Base-by-base conservation (phyloP, 1,140 invertebrate species). In the Eueides isabella region DNA sequence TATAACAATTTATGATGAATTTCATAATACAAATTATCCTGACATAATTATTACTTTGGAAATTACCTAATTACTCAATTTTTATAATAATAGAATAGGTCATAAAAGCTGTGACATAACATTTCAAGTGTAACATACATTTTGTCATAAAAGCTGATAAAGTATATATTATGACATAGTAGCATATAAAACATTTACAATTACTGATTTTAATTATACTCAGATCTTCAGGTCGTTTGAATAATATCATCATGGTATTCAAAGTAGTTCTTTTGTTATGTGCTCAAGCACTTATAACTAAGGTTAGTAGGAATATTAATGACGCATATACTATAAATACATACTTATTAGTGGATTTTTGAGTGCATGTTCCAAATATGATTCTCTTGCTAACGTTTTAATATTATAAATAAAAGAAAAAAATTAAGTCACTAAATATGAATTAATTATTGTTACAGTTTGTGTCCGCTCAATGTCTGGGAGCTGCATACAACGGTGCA, bases 381-480 rank as follows among this genome's bases (percentile, higher is more conserved):
- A 14, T 16, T 38, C 16, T 38, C 4, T 16, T 5, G 5, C 12
- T 16, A 33, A 33, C 31, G 1, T 7, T 31, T 31, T 11, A 16
- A 44, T 44, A 44, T 44, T n/a, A 44, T 44, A 6, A n/a, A 44
- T 7, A 19, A 44, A 2, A 44, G 41, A n/a, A 38, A 14, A 16
- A 2, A 11, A 12, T 16, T 14, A 38, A 38, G 14, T 16, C 4
- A 1, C 7, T 33, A 33, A 9, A 33, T 41, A 41, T 23, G 5
- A 44, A 19, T 2, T 9, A 44, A 16, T 48, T 23, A 29, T 23
- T 48, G n/a, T 70, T 71, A n/a, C 41, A 74, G 72, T 35, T 48
- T 14, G 71, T 74, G 44, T 63, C 38, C 4, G 61, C 63, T 33
- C 74, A 75, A 29, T 75, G 65, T 31, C 55, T 75, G 31, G 76